phyloP scores from a whole-genome alignment of 1,140 invertebrate species.

The Mylabris phalerata region DNA sequence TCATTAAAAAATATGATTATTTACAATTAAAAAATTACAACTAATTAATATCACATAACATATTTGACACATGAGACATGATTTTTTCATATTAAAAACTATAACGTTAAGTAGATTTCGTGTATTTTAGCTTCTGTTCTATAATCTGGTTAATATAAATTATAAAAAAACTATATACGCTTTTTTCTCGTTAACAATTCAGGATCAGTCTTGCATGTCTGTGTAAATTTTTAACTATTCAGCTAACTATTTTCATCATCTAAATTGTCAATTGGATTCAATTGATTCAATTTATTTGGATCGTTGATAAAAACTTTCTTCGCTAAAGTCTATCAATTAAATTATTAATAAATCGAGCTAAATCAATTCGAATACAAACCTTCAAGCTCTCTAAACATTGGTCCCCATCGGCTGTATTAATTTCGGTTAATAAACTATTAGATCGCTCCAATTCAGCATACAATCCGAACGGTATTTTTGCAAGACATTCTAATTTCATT shows the following conservation, averaged over 20 bases:
- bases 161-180: too few relatives aligned
- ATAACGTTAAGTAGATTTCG: constrained; percentile 2
- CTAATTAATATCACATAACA: constrained; percentile 26
- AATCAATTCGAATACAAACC: constrained; percentile 40
- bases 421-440: constrained; percentile 84
- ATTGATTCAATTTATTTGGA: constrained; percentile 61
- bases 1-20: too few relatives aligned
- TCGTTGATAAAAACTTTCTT: constrained; percentile 78
- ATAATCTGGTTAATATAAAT: constrained; percentile 11
- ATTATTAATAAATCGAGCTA: constrained; percentile 11
- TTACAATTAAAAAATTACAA: neutral
- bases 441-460: constrained; percentile 91
- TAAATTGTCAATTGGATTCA: constrained; percentile 39
- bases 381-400: constrained; percentile 82
- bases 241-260: constrained; percentile 20
- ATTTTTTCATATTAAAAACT: constrained; percentile 15
- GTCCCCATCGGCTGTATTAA: constrained; percentile 89
- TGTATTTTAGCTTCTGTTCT: neutral
- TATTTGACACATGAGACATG: constrained; percentile 30
- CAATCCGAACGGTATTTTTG: constrained; percentile 90
- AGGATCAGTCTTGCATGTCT: constrained; percentile 21
- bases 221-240: constrained; percentile 2
- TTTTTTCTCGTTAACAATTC: too few relatives aligned
- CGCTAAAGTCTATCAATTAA: constrained; percentile 59
- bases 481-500: constrained; percentile 86